phyloP scores from a whole-genome alignment of 1,140 invertebrate species.

The Physella acuta region DNA sequence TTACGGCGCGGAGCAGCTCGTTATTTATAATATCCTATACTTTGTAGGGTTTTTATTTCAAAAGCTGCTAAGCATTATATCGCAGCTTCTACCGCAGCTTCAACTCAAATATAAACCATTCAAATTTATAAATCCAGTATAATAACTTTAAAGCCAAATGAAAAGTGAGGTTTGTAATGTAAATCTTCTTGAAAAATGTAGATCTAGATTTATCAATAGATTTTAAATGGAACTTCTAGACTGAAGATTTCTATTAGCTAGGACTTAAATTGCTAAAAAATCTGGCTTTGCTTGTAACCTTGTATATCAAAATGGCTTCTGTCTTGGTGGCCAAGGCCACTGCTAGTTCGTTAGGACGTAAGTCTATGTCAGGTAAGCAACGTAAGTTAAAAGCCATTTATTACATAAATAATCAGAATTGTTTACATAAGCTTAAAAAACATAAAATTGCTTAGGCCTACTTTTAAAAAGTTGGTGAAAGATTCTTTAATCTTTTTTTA shows the following conservation, averaged over 20 bases:
- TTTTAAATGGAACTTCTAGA: neutral
- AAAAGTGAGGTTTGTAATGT: neutral
- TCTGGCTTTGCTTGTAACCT: neutral
- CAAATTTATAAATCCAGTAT: neutral
- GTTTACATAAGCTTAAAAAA: no score
- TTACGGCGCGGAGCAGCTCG: no score
- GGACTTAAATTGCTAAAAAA: neutral
- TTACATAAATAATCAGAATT: no score
- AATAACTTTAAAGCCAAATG: neutral
- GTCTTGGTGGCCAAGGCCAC: constrained; percentile 8
- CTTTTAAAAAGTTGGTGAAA: no score
- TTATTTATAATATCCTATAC: no score
- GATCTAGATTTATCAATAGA: neutral
- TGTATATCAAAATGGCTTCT: constrained; percentile 1
- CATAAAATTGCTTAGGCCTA: no score
- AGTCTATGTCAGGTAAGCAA: no score
- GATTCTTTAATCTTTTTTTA: no score
- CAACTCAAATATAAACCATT: neutral
- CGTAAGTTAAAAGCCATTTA: no score
- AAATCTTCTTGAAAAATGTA: neutral
- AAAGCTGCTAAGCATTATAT: no score
- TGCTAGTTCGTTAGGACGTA: neutral
- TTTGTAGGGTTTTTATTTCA: no score
- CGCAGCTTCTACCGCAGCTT: neutral
- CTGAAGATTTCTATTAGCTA: neutral